These are phyloP conservation scores for Auanema sp. DNA, from an alignment of 2,888 invertebrate genomes.

Conservation along the genomic window DNA sequence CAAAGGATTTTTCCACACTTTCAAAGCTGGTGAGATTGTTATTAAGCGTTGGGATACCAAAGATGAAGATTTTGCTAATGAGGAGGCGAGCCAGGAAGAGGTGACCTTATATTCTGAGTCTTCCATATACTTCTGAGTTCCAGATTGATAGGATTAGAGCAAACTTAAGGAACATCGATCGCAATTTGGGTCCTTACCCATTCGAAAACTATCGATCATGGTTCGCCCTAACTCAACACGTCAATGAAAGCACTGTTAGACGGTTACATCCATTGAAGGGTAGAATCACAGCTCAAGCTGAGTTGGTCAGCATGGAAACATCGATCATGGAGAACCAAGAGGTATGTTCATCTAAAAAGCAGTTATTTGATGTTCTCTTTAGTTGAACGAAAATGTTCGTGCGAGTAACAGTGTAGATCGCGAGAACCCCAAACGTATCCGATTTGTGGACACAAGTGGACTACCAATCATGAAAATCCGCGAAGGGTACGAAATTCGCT, in stretches of 20 bases:
- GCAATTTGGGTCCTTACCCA: constrained; percentile 85
- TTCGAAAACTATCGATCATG: constrained; percentile 85
- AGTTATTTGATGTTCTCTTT: neutral
- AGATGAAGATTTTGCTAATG: constrained; percentile 72
- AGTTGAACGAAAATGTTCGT: constrained; percentile 27
- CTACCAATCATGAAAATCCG: constrained; percentile 81
- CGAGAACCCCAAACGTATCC: constrained; percentile 44
- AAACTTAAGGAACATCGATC: constrained; percentile 77
- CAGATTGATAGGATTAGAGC: constrained; percentile 36
- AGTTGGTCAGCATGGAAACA: constrained; percentile 56
- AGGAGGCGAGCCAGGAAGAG: constrained; percentile 34
- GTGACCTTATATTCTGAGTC: constrained; percentile 14
- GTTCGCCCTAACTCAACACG: constrained; percentile 66
- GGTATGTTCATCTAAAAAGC: neutral
- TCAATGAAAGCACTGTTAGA: constrained; percentile 29
- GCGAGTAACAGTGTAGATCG: constrained; percentile 38
- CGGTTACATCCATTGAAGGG: constrained; percentile 65
- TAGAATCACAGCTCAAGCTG: constrained; percentile 54
- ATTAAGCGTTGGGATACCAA: constrained; percentile 83
- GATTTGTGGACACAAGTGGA: constrained; percentile 66
- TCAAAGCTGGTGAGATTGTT: constrained; percentile 80
- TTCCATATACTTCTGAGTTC: constrained; percentile 11
- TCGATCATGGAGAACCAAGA: constrained; percentile 37
- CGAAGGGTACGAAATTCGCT: constrained; percentile 80
- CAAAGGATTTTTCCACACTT: constrained; percentile 81